Evolutionary conservation across 1,140 invertebrate species (phyloP).

Genomic region (Cyrtorhinus lividipennis): DNA sequence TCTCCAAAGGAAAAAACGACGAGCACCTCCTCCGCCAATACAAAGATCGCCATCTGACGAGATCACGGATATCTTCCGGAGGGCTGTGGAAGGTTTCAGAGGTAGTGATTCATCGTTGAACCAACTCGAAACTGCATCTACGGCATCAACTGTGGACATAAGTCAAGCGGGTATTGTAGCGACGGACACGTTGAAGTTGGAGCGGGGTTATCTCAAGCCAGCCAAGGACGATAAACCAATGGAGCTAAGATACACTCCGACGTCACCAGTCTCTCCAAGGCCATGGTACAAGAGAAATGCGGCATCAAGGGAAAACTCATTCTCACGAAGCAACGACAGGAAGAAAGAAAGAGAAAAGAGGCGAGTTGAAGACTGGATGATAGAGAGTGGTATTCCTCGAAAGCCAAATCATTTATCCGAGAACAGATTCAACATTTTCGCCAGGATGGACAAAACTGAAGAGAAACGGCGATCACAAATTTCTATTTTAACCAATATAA

Average conservation of each 20-base stretch:
- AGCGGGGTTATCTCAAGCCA: conserved; percentile 32
- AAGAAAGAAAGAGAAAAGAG: conserved; percentile 24
- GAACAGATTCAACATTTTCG: conserved; percentile 26
- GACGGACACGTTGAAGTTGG: conserved; percentile 35
- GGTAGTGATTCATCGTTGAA: background rate
- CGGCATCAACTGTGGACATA: conserved; percentile 14
- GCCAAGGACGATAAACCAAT: conserved; percentile 23
- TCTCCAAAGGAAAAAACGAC: conserved; percentile 38
- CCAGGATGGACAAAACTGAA: conserved; percentile 28
- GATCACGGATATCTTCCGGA: background rate
- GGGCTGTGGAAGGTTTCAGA: background rate
- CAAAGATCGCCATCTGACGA: conserved; percentile 6
- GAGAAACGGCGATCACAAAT: conserved; percentile 43
- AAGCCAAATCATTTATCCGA: conserved; percentile 20
- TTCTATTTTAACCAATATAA: conserved; percentile 59
- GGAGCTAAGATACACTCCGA: conserved; percentile 20
- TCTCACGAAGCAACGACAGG: conserved; percentile 21
- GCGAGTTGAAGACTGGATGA: conserved; percentile 26
- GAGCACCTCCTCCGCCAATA: conserved; percentile 42
- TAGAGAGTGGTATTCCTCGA: conserved; percentile 26
- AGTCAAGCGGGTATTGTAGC: conserved; percentile 23
- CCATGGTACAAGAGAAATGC: conserved; percentile 48
- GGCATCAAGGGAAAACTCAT: conserved; percentile 13
- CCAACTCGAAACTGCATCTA: conserved; percentile 2
- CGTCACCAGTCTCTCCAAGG: conserved; percentile 35